Conservation (phyloP, 2,888 invertebrate species). For the Heliconius ismenius region DNA sequence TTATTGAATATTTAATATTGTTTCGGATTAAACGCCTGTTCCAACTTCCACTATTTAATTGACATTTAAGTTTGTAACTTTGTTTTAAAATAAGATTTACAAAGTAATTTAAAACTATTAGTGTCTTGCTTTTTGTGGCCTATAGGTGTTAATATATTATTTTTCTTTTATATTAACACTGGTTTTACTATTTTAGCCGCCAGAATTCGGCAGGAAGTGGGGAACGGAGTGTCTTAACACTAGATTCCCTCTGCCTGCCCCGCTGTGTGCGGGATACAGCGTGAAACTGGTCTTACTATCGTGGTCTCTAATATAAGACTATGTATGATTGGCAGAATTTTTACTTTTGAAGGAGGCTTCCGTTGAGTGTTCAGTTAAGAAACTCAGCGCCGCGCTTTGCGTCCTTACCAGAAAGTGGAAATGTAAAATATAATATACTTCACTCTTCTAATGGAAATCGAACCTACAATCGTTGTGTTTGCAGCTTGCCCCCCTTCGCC, state of each 20-base stretch:
- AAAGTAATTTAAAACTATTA: constrained; percentile 25
- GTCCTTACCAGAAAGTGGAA: not conserved
- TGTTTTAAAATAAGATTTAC: constrained; percentile 19
- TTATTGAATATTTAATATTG: constrained; percentile 29
- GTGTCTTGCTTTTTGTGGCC: not conserved
- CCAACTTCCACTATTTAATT: constrained; percentile 30
- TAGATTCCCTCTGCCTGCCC: too few relatives aligned
- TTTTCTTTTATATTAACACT: not conserved
- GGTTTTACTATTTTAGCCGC: too few relatives aligned
- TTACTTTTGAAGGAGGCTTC: too few relatives aligned
- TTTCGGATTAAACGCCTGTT: constrained; percentile 22
- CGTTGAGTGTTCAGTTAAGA: not conserved
- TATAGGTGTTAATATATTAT: not conserved
- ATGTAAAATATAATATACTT: not conserved
- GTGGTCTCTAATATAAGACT: too few relatives aligned
- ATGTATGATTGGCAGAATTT: too few relatives aligned
- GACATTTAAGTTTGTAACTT: constrained; percentile 33
- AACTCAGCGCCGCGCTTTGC: not conserved
- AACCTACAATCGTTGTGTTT: not conserved
- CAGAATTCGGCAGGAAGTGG: too few relatives aligned
- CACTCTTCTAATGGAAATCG: not conserved
- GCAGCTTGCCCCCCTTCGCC: too few relatives aligned
- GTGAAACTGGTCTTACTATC: too few relatives aligned
- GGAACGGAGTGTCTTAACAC: too few relatives aligned
- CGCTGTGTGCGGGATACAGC: too few relatives aligned